Conservation (phyloP, 2,888 invertebrate genomes). For the Criorhina ranunculi region DNA sequence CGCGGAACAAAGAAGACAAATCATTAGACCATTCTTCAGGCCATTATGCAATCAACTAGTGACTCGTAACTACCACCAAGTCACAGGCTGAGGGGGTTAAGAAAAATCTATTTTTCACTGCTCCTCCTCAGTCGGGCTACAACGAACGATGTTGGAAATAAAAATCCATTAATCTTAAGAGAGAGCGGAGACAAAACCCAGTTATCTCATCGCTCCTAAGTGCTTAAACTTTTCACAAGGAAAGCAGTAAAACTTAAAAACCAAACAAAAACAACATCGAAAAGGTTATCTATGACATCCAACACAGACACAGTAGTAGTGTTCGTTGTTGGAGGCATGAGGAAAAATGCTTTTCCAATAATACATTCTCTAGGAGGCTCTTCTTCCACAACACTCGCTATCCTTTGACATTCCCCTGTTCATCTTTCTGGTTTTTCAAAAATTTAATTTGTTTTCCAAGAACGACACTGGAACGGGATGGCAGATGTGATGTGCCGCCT, state of each 20-base stretch:
- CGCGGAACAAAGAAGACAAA: conserved; percentile 13
- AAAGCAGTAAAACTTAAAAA: conserved; percentile 25
- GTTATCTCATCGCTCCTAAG: conserved; percentile 44
- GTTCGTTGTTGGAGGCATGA: conserved; percentile 3
- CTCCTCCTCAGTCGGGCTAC: background rate
- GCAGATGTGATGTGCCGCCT: conserved; percentile 7
- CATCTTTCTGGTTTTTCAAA: conserved; percentile 11
- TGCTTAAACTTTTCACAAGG: conserved; percentile 31
- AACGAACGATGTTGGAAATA: background rate
- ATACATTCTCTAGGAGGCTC: conserved; percentile 17
- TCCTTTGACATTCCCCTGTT: conserved; percentile 15
- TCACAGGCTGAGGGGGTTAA: conserved; percentile 12
- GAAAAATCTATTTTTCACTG: conserved; percentile 50
- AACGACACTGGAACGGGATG: background rate
- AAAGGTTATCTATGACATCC: conserved; percentile 46
- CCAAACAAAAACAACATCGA: conserved; percentile 6
- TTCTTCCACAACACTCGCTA: conserved; percentile 3
- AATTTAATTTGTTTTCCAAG: conserved; percentile 71
- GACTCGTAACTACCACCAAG: conserved; percentile 28
- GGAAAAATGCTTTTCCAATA: conserved; percentile 53
- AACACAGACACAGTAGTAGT: background rate
- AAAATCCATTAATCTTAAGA: conserved; percentile 63
- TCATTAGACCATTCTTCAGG: conserved; percentile 38
- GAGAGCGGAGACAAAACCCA: conserved; percentile 51
- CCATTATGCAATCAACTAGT: conserved; percentile 71